Base-by-base conservation (phyloP, 2,888 invertebrate genomes). In the Hydrotaea diabolus region DNA sequence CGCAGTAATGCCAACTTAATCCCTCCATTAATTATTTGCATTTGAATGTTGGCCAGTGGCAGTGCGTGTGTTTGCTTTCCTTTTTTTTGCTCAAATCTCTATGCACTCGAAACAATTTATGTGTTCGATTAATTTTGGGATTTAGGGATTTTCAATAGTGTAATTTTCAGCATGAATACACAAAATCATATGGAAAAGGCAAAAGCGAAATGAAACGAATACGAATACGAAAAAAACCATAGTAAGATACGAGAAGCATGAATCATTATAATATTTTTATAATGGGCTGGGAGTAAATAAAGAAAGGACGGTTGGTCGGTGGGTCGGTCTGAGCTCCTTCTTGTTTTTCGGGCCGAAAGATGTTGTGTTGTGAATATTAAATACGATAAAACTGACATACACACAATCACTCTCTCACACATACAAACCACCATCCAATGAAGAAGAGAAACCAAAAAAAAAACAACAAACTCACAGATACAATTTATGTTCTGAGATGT, bases 121-220 rank as follows among this genome's bases (percentile, higher is more conserved):
- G 72, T 80, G 74, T 82, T 82, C 74, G 82, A 85, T 85, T 85
- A 82, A 85, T 85, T 85, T 85, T 82, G 85, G 85, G 85, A 85
- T 82, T 85, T 85, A 77, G 85, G 82, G 85, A 82, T 85, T 85
- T 82, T 80, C 74, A 82, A 82, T 80, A 79, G 82, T 77, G 79
- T 80, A 82, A 82, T 85, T 82, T 82, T 85, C 82, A 74, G 82
- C 85, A 85, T 85, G 82, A 85, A 82, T 82, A 85, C 79, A 85
- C 79, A 84, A 76, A 66, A 80, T 53, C 39, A 74, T 74, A 76
- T 77, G 74, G 80, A 69, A 77, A 80, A 84, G 64, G 13, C 53
- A 43, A 2, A 76, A 2, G 3, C 31, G 7, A 31, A 31, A 31
- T 7, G 31, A 31, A 7, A 31, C 2, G n/a, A n/a, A n/a, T n/a